These are phyloP conservation scores for Mesocentrotus franciscanus DNA, from an alignment of 53 echinoderm and acorn worm species.

Conservation along the genomic window DNA sequence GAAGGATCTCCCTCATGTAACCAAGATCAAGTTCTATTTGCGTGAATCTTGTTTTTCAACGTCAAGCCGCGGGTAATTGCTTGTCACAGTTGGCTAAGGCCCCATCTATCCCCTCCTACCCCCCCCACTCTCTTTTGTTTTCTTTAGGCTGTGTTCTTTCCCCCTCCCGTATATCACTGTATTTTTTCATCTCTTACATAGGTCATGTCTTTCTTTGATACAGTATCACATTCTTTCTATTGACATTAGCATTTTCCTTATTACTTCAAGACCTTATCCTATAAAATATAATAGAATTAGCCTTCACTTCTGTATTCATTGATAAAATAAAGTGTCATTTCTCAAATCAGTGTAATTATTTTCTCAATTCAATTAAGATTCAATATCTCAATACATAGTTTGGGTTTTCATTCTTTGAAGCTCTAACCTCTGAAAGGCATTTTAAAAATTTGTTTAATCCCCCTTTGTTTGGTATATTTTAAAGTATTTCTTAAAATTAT, in stretches of 20 bases:
- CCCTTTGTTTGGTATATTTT: neutral
- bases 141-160: neutral
- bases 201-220: neutral
- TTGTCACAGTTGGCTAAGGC: constrained; percentile 31
- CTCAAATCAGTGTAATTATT: neutral
- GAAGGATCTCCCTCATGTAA: constrained; percentile 1
- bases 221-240: neutral
- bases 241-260: neutral
- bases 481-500: neutral
- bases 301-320: neutral
- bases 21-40: constrained; percentile 47
- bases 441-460: neutral
- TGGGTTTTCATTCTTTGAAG: too few relatives aligned
- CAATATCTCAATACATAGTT: too few relatives aligned
- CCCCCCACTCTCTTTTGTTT: neutral
- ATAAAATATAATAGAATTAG: neutral
- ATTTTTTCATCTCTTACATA: neutral
- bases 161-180: neutral
- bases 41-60: constrained; percentile 49
- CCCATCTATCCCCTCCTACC: neutral
- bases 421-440: too few relatives aligned
- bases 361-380: too few relatives aligned
- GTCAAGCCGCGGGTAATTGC: constrained; percentile 59
- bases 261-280: neutral
- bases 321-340: neutral